Percentiles rank a stretch among this genome's conserved stretches.
These are phyloP conservation scores for Drosophila mettleri DNA, from an alignment of 2,888 invertebrate genomes.

Conservation along the genomic window DNA sequence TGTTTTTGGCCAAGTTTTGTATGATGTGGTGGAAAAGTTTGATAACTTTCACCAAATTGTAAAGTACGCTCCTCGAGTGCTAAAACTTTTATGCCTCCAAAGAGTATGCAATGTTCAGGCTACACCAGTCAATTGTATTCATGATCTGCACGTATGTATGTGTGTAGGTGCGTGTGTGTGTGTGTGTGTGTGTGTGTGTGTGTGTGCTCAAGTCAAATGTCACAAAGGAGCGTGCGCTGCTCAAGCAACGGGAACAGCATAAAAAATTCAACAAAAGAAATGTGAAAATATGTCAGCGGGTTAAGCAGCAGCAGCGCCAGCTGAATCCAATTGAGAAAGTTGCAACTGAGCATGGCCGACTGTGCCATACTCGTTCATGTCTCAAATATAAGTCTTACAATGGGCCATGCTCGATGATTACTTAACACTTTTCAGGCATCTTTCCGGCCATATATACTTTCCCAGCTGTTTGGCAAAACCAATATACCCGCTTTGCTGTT, in stretches of 20 bases:
- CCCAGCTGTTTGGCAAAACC: neutral
- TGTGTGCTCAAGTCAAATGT: constrained; percentile 65
- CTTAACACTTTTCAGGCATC: too few relatives aligned
- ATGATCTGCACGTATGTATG: constrained; percentile 20
- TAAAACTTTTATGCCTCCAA: constrained; percentile 64
- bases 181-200: constrained; percentile 1
- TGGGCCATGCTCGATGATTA: too few relatives aligned
- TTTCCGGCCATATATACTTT: too few relatives aligned
- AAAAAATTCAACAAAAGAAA: constrained; percentile 65
- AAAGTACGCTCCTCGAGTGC: constrained; percentile 54
- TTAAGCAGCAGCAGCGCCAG: constrained; percentile 45
- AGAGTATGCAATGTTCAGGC: constrained; percentile 67
- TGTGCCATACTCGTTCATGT: neutral
- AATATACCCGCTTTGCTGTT: neutral
- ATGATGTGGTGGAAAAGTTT: constrained; percentile 50
- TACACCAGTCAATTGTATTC: constrained; percentile 58
- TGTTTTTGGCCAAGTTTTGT: neutral
- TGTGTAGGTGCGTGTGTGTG: constrained; percentile 1
- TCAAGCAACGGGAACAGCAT: constrained; percentile 57
- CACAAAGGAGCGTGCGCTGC: constrained; percentile 66
- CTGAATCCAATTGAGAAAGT: constrained; percentile 3
- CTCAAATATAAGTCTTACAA: too few relatives aligned
- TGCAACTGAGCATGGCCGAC: neutral
- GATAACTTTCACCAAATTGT: constrained; percentile 66
- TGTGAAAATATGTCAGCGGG: constrained; percentile 71